phyloP scores from a whole-genome alignment of 1,140 invertebrate species.

The Colletes gigas region DNA sequence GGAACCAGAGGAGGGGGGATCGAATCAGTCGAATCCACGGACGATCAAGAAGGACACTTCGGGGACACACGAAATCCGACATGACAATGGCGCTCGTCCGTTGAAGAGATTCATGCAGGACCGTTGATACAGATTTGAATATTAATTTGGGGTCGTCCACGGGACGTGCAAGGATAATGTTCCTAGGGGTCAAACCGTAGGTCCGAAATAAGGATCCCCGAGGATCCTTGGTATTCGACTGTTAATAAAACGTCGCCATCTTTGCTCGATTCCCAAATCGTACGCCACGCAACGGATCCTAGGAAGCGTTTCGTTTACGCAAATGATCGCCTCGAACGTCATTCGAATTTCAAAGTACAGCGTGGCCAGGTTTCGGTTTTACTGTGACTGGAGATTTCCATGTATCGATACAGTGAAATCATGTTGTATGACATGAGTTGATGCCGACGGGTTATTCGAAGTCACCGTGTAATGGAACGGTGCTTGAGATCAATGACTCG shows the following conservation, averaged over 20 bases:
- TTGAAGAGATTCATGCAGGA: slow-evolving; percentile 55
- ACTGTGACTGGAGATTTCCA: too few species aligned
- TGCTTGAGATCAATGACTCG: too few species aligned
- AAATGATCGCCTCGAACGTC: not conserved
- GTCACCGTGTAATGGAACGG: not conserved
- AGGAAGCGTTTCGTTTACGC: not conserved
- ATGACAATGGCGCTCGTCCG: slow-evolving; percentile 57
- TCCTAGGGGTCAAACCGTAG: slow-evolving; percentile 61
- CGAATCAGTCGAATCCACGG: slow-evolving; percentile 62
- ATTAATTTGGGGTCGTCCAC: slow-evolving; percentile 73
- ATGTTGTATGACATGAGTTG: not conserved
- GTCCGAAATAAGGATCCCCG: slow-evolving; percentile 56
- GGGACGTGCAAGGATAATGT: slow-evolving; percentile 61
- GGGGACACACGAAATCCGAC: slow-evolving; percentile 46
- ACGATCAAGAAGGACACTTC: slow-evolving; percentile 51
- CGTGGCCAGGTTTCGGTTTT: too few species aligned
- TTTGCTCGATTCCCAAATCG: slow-evolving; percentile 27
- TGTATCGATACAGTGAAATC: not conserved
- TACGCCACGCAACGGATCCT: slow-evolving; percentile 47
- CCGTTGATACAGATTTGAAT: slow-evolving; percentile 76
- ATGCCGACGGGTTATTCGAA: not conserved
- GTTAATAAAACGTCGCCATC: slow-evolving; percentile 58
- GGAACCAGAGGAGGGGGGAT: slow-evolving; percentile 6
- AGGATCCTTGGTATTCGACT: slow-evolving; percentile 52
- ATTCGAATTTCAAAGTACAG: too few species aligned